Evolutionary conservation across 37 sponge, comb jelly and placozoan species (phyloP).

Genomic region (Axinella damicornis): DNA sequence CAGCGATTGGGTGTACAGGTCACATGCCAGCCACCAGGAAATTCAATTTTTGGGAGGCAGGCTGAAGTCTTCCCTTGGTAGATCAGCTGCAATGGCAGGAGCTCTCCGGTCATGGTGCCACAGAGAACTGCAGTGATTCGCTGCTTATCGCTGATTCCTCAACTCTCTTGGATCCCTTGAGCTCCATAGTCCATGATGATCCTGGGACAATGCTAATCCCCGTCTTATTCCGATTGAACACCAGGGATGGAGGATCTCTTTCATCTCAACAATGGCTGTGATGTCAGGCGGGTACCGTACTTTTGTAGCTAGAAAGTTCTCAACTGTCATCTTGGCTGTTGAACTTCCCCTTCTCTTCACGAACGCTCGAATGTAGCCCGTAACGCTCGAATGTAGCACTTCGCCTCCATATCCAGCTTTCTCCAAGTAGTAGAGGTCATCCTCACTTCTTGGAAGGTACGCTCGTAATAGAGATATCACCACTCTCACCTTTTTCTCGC

Average conservation of each 20-base stretch:
- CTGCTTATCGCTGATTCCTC: constrained; percentile 42
- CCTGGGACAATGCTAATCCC: too few species aligned
- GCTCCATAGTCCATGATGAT: constrained; percentile 56
- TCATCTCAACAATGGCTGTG: constrained; percentile 46
- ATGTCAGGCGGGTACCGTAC: constrained; percentile 48
- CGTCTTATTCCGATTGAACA: constrained; percentile 64
- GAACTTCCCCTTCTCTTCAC: constrained; percentile 61
- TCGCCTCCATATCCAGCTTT: constrained; percentile 58
- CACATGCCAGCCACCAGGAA: constrained; percentile 42
- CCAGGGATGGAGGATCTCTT: constrained; percentile 51
- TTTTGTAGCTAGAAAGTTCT: constrained; percentile 36
- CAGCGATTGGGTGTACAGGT: constrained; percentile 41
- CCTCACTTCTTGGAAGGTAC: constrained; percentile 37
- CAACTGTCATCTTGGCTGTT: constrained; percentile 37
- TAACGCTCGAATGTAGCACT: too few species aligned
- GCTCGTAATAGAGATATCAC: background rate
- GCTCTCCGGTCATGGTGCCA: constrained; percentile 49
- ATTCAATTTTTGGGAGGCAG: constrained; percentile 15
- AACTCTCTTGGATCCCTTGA: constrained; percentile 45
- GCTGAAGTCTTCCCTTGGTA: constrained; percentile 55
- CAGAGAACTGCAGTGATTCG: constrained; percentile 46
- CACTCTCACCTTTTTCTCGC: background rate
- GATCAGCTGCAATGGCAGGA: constrained; percentile 44
- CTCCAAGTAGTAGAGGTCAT: constrained; percentile 49
- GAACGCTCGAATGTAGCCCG: constrained; percentile 38